A percentile compares a stretch with the other conserved stretches of the same genome.
phyloP scores from a whole-genome alignment of 2,113 vertebrate species.

The Nyctibius bracteatus region DNA sequence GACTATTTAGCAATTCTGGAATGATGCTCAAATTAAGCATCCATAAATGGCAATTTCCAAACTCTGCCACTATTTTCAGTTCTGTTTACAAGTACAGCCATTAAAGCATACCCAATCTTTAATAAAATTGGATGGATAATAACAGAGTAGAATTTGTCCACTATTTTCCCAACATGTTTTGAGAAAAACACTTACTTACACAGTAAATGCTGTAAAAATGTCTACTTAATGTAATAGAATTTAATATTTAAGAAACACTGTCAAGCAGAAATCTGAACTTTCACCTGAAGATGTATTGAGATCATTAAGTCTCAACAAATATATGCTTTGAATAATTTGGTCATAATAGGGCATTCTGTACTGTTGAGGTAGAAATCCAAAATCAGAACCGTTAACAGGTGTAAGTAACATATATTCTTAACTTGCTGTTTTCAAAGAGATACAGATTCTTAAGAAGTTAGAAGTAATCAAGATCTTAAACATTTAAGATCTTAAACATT shows the following conservation, averaged over 20 bases:
- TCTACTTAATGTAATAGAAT: background rate
- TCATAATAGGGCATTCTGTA: background rate
- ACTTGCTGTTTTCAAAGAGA: background rate
- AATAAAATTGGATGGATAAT: background rate
- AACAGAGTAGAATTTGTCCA: background rate
- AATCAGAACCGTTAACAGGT: background rate
- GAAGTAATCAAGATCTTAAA: background rate
- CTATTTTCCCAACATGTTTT: background rate
- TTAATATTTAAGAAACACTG: constrained; percentile 2
- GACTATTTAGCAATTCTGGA: background rate
- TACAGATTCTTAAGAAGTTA: background rate
- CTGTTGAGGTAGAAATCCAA: background rate
- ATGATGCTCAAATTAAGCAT: background rate
- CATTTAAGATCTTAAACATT: too few species aligned
- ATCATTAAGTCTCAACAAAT: background rate
- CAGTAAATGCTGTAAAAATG: background rate
- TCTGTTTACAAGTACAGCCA: background rate
- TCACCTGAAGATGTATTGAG: constrained; percentile 5
- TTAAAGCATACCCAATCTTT: background rate
- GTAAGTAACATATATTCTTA: background rate
- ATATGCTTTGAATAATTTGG: background rate
- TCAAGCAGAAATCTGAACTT: constrained; percentile 30
- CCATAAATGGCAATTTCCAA: background rate
- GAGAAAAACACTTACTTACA: background rate
- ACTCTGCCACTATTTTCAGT: background rate